A percentile compares a stretch with the other conserved stretches of the same genome.
Conservation (phyloP, 2,888 invertebrate species). For the Mesorhabditis spiculigera region DNA sequence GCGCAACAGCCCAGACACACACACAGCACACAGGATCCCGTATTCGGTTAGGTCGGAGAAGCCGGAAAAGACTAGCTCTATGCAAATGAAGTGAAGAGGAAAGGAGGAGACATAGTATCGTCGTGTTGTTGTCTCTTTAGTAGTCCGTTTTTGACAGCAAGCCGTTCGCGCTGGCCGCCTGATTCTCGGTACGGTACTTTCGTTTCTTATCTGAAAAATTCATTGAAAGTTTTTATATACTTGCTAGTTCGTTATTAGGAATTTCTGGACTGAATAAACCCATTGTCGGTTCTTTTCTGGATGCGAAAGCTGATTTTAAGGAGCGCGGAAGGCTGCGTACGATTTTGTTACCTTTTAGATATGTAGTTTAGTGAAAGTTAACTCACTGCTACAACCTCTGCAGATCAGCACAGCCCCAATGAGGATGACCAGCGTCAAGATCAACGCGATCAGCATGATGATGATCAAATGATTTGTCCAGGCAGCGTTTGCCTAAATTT, state of each 20-base stretch:
- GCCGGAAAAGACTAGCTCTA: neutral
- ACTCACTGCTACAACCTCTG: neutral
- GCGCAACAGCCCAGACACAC: neutral
- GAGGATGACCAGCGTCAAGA: neutral
- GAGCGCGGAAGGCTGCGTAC: too few relatives aligned
- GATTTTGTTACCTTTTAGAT: neutral
- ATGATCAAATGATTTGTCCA: neutral
- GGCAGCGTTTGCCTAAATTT: neutral
- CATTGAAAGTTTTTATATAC: too few relatives aligned
- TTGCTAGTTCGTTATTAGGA: too few relatives aligned
- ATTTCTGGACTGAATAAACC: too few relatives aligned
- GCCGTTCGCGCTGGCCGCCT: neutral
- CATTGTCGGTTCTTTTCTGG: too few relatives aligned
- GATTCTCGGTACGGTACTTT: neutral
- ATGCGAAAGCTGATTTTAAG: too few relatives aligned
- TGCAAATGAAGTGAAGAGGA: neutral
- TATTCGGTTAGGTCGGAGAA: neutral
- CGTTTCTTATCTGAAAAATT: conserved; percentile 2
- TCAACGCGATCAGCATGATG: neutral
- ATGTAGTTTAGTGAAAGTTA: neutral
- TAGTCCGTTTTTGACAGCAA: neutral
- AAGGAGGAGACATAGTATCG: neutral
- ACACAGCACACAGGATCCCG: neutral
- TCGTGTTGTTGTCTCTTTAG: neutral
- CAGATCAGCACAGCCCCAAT: neutral